A percentile compares a stretch with the other conserved stretches of the same genome.
Evolutionary conservation across 2,888 invertebrate species (phyloP).

Genomic region (Coelopa pilipes): DNA sequence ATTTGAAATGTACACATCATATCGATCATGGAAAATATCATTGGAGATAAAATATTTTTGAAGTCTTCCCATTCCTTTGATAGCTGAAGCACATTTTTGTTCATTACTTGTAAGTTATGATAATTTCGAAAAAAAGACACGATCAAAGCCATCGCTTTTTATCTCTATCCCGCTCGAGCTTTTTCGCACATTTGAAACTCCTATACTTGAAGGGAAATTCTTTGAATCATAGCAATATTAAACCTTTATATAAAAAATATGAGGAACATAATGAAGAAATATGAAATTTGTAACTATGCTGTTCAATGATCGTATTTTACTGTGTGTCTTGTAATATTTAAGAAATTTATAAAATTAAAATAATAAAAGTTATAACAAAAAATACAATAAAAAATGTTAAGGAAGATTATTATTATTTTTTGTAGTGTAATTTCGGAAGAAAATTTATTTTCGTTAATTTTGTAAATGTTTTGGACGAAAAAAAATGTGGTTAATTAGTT

Average conservation of each 20-base stretch:
- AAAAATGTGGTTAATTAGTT: conserved; percentile 20
- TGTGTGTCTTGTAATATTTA: conserved; percentile 43
- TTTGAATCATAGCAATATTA: neutral
- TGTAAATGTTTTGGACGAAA: conserved; percentile 5
- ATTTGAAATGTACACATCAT: neutral
- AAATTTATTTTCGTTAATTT: conserved; percentile 14
- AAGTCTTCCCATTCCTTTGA: conserved; percentile 18
- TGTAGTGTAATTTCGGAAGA: neutral
- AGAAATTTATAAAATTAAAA: conserved; percentile 34
- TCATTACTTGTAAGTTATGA: too few species aligned
- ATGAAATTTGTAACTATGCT: conserved; percentile 46
- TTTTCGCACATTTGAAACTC: neutral
- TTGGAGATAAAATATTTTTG: conserved; percentile 7
- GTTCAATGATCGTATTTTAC: conserved; percentile 28
- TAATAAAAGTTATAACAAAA: neutral
- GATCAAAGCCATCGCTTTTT: too few species aligned
- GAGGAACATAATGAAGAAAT: conserved; percentile 8
- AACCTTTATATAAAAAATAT: neutral
- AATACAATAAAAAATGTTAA: neutral
- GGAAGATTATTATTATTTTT: neutral
- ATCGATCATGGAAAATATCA: conserved; percentile 25
- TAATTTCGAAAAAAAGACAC: too few species aligned
- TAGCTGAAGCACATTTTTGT: too few species aligned
- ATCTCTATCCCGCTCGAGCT: too few species aligned
- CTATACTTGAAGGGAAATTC: neutral